A percentile compares a stretch with the other conserved stretches of the same genome.
phyloP scores from a whole-genome alignment of 2,797 vertebrate genomes.

The Acrossocheilus wenchowensis region DNA sequence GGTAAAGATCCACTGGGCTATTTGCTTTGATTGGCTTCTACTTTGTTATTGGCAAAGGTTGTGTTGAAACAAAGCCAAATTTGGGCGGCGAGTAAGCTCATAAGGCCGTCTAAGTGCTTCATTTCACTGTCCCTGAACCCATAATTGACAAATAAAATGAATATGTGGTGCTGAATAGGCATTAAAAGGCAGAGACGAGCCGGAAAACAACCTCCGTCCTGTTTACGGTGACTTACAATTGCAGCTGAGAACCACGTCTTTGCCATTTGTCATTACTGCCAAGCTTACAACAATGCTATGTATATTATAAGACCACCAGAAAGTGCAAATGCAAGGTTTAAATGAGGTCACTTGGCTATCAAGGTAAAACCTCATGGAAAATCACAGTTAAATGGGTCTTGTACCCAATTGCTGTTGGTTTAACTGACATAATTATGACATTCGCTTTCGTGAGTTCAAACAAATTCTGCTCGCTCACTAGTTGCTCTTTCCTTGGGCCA shows the following conservation, averaged over 20 bases:
- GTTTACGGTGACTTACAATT: slow-evolving; percentile 54
- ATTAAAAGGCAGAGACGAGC: slow-evolving; percentile 52
- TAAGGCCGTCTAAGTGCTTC: slow-evolving; percentile 62
- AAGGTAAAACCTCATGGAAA: background rate
- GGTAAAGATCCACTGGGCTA: slow-evolving; percentile 84
- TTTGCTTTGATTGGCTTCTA: slow-evolving; percentile 87
- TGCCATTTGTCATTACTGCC: slow-evolving; percentile 46
- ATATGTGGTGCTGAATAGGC: slow-evolving; percentile 68
- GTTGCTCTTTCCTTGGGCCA: slow-evolving; percentile 7
- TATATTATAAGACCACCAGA: slow-evolving; percentile 10
- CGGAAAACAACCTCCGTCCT: slow-evolving; percentile 38
- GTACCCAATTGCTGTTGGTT: background rate
- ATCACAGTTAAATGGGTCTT: background rate
- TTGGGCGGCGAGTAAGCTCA: slow-evolving; percentile 62
- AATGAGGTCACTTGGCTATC: background rate
- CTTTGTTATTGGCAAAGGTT: slow-evolving; percentile 80
- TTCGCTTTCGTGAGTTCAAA: background rate
- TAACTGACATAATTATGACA: slow-evolving; percentile 21
- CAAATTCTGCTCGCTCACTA: slow-evolving; percentile 9
- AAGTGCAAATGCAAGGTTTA: slow-evolving; percentile 21
- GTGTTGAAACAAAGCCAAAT: slow-evolving; percentile 69
- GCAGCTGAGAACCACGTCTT: slow-evolving; percentile 20
- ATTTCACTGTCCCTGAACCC: slow-evolving; percentile 57
- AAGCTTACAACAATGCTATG: slow-evolving; percentile 31
- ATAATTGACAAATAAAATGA: slow-evolving; percentile 71